Evolutionary conservation across 2,888 invertebrate species (phyloP).

Genomic region (Adelognathus sp.): DNA sequence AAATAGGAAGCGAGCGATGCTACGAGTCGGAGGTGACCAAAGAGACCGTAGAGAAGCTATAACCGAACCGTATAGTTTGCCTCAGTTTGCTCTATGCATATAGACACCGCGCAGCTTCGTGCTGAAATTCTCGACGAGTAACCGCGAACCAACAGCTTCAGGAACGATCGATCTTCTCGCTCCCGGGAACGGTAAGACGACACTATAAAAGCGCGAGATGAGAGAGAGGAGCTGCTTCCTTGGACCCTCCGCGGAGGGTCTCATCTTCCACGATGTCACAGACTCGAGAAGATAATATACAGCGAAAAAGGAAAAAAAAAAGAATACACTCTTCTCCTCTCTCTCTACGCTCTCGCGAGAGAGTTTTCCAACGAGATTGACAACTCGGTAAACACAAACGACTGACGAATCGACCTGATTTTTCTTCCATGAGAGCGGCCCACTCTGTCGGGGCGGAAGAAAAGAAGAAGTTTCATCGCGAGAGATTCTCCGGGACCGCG

Average conservation of each 20-base stretch:
- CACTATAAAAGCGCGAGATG: slow-evolving; percentile 58
- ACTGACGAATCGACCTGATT: slow-evolving; percentile 55
- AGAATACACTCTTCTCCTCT: no score
- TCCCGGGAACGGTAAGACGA: slow-evolving; percentile 57
- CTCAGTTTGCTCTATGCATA: neutral
- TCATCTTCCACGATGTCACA: slow-evolving; percentile 16
- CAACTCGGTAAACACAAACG: slow-evolving; percentile 33
- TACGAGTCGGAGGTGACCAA: slow-evolving; percentile 19
- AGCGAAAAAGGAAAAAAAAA: no score
- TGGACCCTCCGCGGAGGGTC: no score
- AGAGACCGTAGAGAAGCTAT: slow-evolving; percentile 24
- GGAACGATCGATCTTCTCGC: slow-evolving; percentile 55
- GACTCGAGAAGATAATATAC: slow-evolving; percentile 16
- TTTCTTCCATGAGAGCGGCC: slow-evolving; percentile 9
- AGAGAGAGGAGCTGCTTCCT: slow-evolving; percentile 9
- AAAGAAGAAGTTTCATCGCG: neutral
- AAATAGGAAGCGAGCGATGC: neutral
- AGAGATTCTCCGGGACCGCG: neutral
- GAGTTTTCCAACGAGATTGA: slow-evolving; percentile 51
- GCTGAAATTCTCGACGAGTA: neutral
- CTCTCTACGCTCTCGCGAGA: neutral
- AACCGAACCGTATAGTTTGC: neutral
- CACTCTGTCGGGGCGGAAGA: neutral
- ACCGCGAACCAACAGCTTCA: slow-evolving; percentile 33
- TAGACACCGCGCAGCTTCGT: no score